Percentiles rank a stretch among this genome's conserved stretches.
These are phyloP conservation scores for Podarcis raffonei DNA, from an alignment of 2,113 vertebrate species.

Conservation along the genomic window DNA sequence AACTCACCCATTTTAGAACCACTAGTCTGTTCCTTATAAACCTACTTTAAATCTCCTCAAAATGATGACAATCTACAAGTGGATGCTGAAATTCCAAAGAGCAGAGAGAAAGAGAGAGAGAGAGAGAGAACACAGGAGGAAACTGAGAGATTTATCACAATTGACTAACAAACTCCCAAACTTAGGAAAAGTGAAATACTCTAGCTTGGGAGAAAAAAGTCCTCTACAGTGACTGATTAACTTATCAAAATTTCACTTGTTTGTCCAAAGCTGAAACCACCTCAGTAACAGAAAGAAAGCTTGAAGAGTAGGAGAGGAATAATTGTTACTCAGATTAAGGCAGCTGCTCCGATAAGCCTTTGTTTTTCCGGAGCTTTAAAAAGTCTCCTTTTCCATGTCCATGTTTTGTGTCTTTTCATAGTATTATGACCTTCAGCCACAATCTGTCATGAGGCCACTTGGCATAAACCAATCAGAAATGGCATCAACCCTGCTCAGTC, in stretches of 20 bases:
- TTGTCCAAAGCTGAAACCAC: neutral
- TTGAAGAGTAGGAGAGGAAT: neutral
- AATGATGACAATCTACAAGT: neutral
- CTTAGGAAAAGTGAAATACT: constrained; percentile 10
- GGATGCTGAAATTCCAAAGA: neutral
- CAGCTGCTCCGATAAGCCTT: neutral
- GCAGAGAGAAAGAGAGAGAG: neutral
- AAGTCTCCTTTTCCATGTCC: neutral
- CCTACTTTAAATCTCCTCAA: neutral
- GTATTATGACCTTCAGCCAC: neutral
- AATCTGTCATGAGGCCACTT: neutral
- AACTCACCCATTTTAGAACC: neutral
- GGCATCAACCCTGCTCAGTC: neutral
- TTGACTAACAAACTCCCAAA: neutral
- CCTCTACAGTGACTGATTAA: neutral
- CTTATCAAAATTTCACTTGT: constrained; percentile 6
- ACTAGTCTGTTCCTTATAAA: neutral
- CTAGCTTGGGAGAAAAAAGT: neutral
- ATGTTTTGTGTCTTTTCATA: neutral
- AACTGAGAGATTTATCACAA: constrained; percentile 16
- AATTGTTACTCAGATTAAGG: neutral
- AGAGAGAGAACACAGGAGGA: neutral
- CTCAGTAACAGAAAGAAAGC: neutral
- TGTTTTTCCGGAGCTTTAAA: neutral
- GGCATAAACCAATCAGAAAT: constrained; percentile 12